Conservation (phyloP, 2,113 vertebrate species). For the Todiramphus saurophagus region DNA sequence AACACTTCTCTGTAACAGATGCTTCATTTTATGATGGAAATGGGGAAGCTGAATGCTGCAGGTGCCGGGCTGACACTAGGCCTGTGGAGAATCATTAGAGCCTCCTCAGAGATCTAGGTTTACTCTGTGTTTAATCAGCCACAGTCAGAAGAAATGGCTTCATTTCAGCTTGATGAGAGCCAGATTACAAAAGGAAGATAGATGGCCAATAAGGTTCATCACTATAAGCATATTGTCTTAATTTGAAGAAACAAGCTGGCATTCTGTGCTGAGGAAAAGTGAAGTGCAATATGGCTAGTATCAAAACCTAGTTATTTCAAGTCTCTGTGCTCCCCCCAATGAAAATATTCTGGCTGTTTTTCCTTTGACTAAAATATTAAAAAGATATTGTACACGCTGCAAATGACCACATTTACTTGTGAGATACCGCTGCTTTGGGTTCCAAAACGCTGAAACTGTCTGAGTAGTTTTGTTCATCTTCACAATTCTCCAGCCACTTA, state of each 20-base stretch:
- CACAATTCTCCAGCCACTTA: not conserved
- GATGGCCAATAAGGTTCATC: constrained; percentile 64
- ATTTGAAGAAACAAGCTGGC: constrained; percentile 73
- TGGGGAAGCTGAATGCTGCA: constrained; percentile 82
- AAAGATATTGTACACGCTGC: not conserved
- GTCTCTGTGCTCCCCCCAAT: not conserved
- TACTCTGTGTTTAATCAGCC: constrained; percentile 90
- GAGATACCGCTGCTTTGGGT: not conserved
- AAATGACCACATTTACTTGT: not conserved
- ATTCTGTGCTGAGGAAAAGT: constrained; percentile 64
- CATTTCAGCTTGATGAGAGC: constrained; percentile 81
- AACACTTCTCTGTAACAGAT: constrained; percentile 79
- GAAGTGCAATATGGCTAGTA: constrained; percentile 42
- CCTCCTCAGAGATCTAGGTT: constrained; percentile 73
- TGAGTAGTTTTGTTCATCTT: not conserved
- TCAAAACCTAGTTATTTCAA: constrained; percentile 25
- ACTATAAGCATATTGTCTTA: constrained; percentile 73
- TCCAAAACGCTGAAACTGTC: not conserved
- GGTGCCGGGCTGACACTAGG: constrained; percentile 81
- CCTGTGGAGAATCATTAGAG: constrained; percentile 75
- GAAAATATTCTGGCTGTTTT: constrained; percentile 34
- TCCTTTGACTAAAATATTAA: constrained; percentile 25
- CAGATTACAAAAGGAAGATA: constrained; percentile 74
- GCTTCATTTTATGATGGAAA: constrained; percentile 79
- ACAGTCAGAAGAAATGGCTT: constrained; percentile 89